Base-by-base conservation (phyloP, 2,888 invertebrate genomes). In the Eupeodes luniger region DNA sequence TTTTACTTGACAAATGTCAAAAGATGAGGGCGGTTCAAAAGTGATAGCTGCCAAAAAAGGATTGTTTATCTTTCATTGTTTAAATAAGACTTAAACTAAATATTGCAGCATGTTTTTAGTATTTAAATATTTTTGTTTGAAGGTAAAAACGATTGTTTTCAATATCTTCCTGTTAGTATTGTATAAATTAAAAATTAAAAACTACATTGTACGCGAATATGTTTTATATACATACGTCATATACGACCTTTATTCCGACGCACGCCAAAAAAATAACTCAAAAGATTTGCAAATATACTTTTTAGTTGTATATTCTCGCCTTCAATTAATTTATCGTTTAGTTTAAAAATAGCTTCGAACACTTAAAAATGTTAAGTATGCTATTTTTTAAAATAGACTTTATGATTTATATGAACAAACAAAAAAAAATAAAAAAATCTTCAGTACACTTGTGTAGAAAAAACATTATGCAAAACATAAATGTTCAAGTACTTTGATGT, bases 311-410 rank as follows among this genome's bases (percentile, higher is more conserved):
- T 59, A 36, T 47, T 12, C 14, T 49, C 6, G 47, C 47, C 64
- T 19, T 66, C 64, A 66, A 66, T 66, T 49, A 49, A 49, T 49
- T 59, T 59, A 59, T 34, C 66, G 34, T 66, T 66, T 1, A 49
- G 4, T 66, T 49, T 34, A 49, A 66, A 66, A 66, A 66, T 66
- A 66, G 49, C 14, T 27, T 0, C 14, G 10, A 14, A 49, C 27
- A 12, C 66, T 66, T 64, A 19, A 66, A 47, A 19, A 44, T 66
- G 27, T 49, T 19, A 27, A 47, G 19, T 14, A 27, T 27, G 11
- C 19, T 66, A 27, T 66, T 1, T 49, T 34, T 49, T n/a, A 36
- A 59, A n/a, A 16, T 34, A 19, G 27, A 27, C 2, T 27, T 49
- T 49, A 49, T 49, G 34, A 47, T 14, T 27, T 7, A 40, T 40